Evolutionary conservation across 2,888 invertebrate genomes (phyloP).

Genomic region (Octodonta nipae): DNA sequence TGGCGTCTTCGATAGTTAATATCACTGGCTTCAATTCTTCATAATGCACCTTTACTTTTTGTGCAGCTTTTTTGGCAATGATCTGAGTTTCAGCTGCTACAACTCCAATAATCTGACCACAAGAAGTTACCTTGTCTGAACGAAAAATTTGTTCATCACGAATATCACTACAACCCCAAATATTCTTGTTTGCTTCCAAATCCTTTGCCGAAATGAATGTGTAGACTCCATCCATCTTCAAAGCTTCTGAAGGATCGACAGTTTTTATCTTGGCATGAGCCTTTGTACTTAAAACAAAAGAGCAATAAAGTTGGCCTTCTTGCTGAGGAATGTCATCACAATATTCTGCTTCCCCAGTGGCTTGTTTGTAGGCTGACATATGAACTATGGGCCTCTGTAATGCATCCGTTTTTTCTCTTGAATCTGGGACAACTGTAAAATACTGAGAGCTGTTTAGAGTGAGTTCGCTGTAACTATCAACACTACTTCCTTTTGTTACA

Average conservation of each 20-base stretch:
- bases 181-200: slow-evolving; percentile 47
- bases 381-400: slow-evolving; percentile 72
- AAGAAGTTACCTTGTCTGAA: slow-evolving; percentile 55
- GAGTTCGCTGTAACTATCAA: slow-evolving; percentile 44
- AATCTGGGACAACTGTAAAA: slow-evolving; percentile 42
- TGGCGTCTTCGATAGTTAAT: slow-evolving; percentile 78
- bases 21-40: slow-evolving; percentile 68
- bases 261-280: slow-evolving; percentile 66
- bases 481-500: slow-evolving; percentile 41
- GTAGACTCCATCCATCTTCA: slow-evolving; percentile 61
- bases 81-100: slow-evolving; percentile 63
- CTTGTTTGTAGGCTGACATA: slow-evolving; percentile 71
- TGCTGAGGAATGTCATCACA: slow-evolving; percentile 72
- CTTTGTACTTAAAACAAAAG: slow-evolving; percentile 64
- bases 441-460: slow-evolving; percentile 58
- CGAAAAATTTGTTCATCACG: slow-evolving; percentile 77
- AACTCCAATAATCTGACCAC: slow-evolving; percentile 56
- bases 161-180: slow-evolving; percentile 53
- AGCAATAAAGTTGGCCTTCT: slow-evolving; percentile 64
- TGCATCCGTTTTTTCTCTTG: slow-evolving; percentile 50
- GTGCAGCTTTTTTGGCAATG: slow-evolving; percentile 70
- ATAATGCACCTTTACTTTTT: slow-evolving; percentile 61
- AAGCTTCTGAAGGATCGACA: slow-evolving; percentile 60
- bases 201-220: slow-evolving; percentile 66
- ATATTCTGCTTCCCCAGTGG: slow-evolving; percentile 81